These are phyloP conservation scores for Scophthalmus maximus DNA, from an alignment of 2,113 vertebrate species.

Conservation along the genomic window DNA sequence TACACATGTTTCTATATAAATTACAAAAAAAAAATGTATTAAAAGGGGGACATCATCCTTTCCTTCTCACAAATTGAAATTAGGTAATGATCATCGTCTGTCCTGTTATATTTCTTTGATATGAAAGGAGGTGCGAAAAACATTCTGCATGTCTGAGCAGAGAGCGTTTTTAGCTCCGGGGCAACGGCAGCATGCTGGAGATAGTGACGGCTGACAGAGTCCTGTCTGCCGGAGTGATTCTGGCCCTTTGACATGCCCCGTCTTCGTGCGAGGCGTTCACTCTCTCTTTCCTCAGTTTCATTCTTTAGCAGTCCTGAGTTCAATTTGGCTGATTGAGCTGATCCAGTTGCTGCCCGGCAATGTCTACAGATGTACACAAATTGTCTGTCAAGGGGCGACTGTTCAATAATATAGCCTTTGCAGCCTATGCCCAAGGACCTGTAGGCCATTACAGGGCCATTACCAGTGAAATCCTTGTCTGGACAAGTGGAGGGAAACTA, in stretches of 20 bases:
- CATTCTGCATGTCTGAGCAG: constrained; percentile 67
- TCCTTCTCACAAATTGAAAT: constrained; percentile 4
- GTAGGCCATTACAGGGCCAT: constrained; percentile 66
- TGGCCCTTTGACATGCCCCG: constrained; percentile 38
- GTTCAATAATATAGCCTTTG: constrained; percentile 67
- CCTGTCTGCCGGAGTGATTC: constrained; percentile 53
- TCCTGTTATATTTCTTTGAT: constrained; percentile 39
- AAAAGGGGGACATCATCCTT: constrained; percentile 18
- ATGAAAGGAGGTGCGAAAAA: constrained; percentile 49
- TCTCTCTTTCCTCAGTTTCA: constrained; percentile 44
- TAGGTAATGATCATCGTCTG: constrained; percentile 34
- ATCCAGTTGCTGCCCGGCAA: constrained; percentile 51
- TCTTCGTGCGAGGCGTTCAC: constrained; percentile 33
- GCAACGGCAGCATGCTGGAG: constrained; percentile 42
- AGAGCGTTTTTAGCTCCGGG: constrained; percentile 42
- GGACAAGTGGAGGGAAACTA: constrained; percentile 66
- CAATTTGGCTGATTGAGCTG: constrained; percentile 56
- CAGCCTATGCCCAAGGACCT: constrained; percentile 62
- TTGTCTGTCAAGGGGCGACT: constrained; percentile 63
- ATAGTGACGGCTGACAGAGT: constrained; percentile 53
- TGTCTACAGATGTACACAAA: constrained; percentile 56
- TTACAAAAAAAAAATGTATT: too few relatives aligned
- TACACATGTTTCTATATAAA: constrained; percentile 34
- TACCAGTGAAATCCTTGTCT: constrained; percentile 69
- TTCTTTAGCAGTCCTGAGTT: constrained; percentile 31